These are phyloP conservation scores for Idaea biselata DNA, from an alignment of 2,888 invertebrate genomes.

Conservation along the genomic window DNA sequence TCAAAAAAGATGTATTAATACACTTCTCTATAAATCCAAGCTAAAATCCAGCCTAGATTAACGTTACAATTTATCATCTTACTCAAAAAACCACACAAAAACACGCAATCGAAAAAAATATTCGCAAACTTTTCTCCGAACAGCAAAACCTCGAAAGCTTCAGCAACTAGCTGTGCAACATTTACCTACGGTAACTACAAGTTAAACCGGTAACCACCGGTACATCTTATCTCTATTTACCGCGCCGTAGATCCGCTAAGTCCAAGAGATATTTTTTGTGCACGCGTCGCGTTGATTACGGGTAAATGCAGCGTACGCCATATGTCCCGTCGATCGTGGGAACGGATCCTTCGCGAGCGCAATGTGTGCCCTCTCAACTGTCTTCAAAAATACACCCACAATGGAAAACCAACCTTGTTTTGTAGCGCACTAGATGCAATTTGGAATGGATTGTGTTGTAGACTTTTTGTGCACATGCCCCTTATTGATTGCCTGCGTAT, in stretches of 20 bases:
- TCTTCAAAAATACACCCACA: slow-evolving; percentile 21
- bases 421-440: background rate
- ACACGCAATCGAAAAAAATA: background rate
- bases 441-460: slow-evolving; percentile 1
- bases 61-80: background rate
- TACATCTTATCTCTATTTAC: slow-evolving; percentile 54
- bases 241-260: slow-evolving; percentile 71
- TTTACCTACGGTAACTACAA: background rate
- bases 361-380: slow-evolving; percentile 71
- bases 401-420: slow-evolving; percentile 4
- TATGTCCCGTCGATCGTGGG: slow-evolving; percentile 78
- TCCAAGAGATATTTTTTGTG: slow-evolving; percentile 67
- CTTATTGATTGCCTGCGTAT: slow-evolving; percentile 62
- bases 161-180: background rate
- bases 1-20: no score
- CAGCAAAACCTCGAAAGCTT: background rate
- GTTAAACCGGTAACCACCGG: slow-evolving; percentile 35
- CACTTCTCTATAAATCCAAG: no score
- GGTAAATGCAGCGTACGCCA: slow-evolving; percentile 74
- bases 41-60: background rate
- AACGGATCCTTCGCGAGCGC: slow-evolving; percentile 68
- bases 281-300: slow-evolving; percentile 74
- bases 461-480: slow-evolving; percentile 57
- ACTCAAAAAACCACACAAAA: background rate
- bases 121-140: background rate